These are phyloP conservation scores for Chrysomela aeneicollis DNA, from an alignment of 2,888 invertebrate species.

Conservation along the genomic window DNA sequence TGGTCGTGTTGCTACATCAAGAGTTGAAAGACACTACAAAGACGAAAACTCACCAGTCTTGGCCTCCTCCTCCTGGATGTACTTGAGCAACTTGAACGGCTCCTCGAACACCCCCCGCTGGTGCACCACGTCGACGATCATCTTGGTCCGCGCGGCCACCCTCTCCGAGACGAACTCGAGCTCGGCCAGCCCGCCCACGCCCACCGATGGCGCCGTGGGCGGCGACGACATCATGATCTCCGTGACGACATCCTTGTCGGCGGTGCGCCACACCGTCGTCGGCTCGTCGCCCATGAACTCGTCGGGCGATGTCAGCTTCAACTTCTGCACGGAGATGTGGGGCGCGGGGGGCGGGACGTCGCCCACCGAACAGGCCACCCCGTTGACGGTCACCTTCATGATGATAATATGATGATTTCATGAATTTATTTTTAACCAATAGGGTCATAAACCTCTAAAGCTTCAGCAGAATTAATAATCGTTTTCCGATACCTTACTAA, in stretches of 20 bases:
- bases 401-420: no score
- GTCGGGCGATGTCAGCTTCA: no score
- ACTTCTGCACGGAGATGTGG: no score
- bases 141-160: background rate
- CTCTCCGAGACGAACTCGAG: background rate
- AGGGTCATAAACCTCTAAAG: no score
- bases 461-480: no score
- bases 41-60: background rate
- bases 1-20: no score
- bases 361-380: no score
- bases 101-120: background rate
- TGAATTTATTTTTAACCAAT: no score
- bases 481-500: no score
- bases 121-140: background rate
- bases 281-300: background rate
- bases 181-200: background rate
- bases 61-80: background rate
- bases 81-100: background rate
- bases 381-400: no score
- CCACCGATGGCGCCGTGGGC: background rate
- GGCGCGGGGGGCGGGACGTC: no score
- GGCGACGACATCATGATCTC: background rate
- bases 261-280: background rate
- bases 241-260: background rate
- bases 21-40: background rate